phyloP scores from a whole-genome alignment of 2,797 vertebrate genomes.

The Glossophaga mutica region DNA sequence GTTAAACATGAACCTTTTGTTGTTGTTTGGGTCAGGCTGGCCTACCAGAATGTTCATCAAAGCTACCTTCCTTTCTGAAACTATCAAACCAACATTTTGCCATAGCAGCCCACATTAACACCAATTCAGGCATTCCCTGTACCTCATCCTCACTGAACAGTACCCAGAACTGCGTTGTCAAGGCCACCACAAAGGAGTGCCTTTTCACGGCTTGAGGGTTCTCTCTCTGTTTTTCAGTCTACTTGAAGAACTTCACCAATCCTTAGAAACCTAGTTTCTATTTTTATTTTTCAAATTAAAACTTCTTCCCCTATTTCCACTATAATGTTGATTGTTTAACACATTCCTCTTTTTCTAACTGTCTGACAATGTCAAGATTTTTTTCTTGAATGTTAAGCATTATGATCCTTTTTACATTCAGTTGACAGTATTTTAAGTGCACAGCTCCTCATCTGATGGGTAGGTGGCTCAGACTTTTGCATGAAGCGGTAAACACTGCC shows the following conservation, averaged over 20 bases:
- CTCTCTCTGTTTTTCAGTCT: not conserved
- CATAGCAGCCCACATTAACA: not conserved
- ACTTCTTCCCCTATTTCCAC: not conserved
- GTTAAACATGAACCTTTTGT: not conserved
- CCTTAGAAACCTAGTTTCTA: not conserved
- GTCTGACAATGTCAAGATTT: not conserved
- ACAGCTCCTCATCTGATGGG: not conserved
- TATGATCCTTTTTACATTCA: not conserved
- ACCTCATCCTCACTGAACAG: not conserved
- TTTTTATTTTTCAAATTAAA: not conserved
- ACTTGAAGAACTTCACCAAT: not conserved
- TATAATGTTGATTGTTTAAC: not conserved
- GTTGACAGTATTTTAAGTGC: not conserved
- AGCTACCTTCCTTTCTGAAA: not conserved
- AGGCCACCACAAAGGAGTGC: not conserved
- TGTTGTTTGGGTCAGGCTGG: not conserved
- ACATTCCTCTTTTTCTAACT: not conserved
- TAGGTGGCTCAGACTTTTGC: not conserved
- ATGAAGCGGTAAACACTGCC: not conserved
- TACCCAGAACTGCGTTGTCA: not conserved
- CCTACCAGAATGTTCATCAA: not conserved
- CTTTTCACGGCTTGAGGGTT: not conserved
- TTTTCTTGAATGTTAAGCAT: not conserved
- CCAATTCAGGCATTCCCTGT: accelerated
- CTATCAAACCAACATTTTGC: not conserved